Conservation (phyloP, 2,113 vertebrate species). For the Atractosteus spatula region DNA sequence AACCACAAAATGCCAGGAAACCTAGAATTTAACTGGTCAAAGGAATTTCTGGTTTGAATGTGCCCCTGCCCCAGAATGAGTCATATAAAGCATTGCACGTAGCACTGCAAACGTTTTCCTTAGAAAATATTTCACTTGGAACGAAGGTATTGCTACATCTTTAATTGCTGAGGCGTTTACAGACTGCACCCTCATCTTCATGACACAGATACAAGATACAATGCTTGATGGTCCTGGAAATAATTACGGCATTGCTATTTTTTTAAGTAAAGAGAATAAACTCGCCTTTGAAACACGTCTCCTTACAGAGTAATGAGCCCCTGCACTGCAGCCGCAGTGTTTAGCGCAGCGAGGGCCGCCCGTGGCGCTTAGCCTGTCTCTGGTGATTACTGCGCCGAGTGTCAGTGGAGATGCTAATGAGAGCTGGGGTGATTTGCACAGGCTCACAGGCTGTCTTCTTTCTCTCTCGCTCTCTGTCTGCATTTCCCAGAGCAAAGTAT, state of each 20-base stretch:
- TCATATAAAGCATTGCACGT: too few species aligned
- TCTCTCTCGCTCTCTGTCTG: not conserved
- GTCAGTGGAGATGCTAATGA: conserved; percentile 23
- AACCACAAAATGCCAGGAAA: not conserved
- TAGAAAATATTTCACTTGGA: too few species aligned
- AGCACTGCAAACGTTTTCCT: too few species aligned
- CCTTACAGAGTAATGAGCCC: conserved; percentile 8
- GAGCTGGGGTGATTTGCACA: conserved; percentile 12
- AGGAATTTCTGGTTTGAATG: not conserved
- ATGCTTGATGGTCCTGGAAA: too few species aligned
- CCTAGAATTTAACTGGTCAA: not conserved
- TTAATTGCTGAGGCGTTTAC: too few species aligned
- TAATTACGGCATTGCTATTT: too few species aligned
- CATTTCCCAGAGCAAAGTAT: conserved; percentile 82
- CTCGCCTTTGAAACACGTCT: not conserved
- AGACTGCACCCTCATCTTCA: too few species aligned
- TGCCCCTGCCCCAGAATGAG: not conserved
- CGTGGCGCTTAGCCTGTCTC: conserved; percentile 6
- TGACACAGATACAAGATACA: too few species aligned
- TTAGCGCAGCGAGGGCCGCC: conserved; percentile 8
- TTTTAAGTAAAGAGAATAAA: too few species aligned
- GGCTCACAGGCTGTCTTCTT: conserved; percentile 1
- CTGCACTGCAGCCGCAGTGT: not conserved
- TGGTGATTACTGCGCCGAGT: conserved; percentile 12
- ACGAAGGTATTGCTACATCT: too few species aligned